A percentile compares a stretch with the other conserved stretches of the same genome.
Conservation (phyloP, 2,797 vertebrate genomes). For the Rhyacichthys aspro region DNA sequence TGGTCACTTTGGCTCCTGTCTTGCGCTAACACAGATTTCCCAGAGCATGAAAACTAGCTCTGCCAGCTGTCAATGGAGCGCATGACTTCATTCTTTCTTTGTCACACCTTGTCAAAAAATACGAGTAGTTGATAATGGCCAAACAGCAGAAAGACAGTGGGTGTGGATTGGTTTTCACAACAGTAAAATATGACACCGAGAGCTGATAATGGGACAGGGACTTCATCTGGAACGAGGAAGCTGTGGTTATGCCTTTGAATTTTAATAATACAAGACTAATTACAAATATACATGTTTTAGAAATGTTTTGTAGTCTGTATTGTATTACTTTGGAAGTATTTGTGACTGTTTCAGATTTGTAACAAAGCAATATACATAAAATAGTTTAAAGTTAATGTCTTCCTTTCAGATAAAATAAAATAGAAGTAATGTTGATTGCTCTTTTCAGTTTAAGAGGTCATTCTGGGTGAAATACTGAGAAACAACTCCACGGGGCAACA, state of each 20-base stretch:
- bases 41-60: constrained; percentile 15
- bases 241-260: neutral
- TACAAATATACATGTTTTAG: too few species aligned
- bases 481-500: constrained; percentile 28
- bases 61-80: constrained; percentile 31
- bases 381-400: too few species aligned
- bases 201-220: constrained; percentile 55
- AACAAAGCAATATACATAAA: too few species aligned
- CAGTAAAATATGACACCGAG: constrained; percentile 38
- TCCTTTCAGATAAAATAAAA: constrained; percentile 6
- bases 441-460: constrained; percentile 22
- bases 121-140: constrained; percentile 55
- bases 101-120: constrained; percentile 58
- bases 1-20: constrained; percentile 29
- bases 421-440: constrained; percentile 28
- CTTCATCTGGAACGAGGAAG: constrained; percentile 12
- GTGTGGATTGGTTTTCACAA: constrained; percentile 70
- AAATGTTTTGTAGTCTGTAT: too few species aligned
- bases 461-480: constrained; percentile 16
- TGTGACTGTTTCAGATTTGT: neutral
- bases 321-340: too few species aligned
- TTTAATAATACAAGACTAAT: too few species aligned
- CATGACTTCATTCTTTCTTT: constrained; percentile 27
- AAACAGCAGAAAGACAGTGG: constrained; percentile 29
- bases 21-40: constrained; percentile 29